Conservation (phyloP, 2,888 invertebrate species). For the Diarsia brunnea region DNA sequence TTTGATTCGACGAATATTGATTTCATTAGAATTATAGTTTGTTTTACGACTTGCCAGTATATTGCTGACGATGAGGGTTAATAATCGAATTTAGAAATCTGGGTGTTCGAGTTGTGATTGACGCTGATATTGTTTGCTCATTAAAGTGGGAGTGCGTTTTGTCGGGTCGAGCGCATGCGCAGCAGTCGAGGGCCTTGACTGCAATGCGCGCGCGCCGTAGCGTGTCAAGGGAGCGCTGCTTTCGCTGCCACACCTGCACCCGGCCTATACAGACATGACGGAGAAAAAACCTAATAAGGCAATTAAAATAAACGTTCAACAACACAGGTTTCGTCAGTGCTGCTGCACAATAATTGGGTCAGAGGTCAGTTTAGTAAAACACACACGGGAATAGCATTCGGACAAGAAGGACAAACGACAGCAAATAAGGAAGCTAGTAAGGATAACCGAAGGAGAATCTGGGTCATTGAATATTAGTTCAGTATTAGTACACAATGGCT, state of each 20-base stretch:
- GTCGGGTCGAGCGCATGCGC: slow-evolving; percentile 77
- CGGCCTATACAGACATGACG: slow-evolving; percentile 74
- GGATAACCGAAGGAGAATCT: slow-evolving; percentile 73
- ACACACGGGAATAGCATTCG: slow-evolving; percentile 21
- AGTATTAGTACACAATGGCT: slow-evolving; percentile 81
- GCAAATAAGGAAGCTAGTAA: slow-evolving; percentile 55
- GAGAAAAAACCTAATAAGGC: slow-evolving; percentile 73
- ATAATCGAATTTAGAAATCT: slow-evolving; percentile 55
- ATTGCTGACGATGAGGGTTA: slow-evolving; percentile 24
- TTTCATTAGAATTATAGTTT: slow-evolving; percentile 5
- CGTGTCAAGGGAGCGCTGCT: slow-evolving; percentile 91
- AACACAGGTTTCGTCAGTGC: slow-evolving; percentile 37
- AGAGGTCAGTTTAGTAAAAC: slow-evolving; percentile 30
- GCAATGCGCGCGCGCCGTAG: slow-evolving; percentile 90
- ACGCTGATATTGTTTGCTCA: slow-evolving; percentile 76
- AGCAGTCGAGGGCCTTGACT: slow-evolving; percentile 86
- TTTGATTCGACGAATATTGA: slow-evolving; percentile 34
- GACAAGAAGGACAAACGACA: slow-evolving; percentile 32
- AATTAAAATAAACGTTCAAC: slow-evolving; percentile 59
- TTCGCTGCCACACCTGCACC: slow-evolving; percentile 88
- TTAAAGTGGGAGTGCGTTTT: slow-evolving; percentile 74
- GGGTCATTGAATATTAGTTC: slow-evolving; percentile 79
- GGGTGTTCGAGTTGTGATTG: slow-evolving; percentile 46
- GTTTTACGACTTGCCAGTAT: slow-evolving; percentile 18
- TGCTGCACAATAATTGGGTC: slow-evolving; percentile 38